A percentile compares a stretch with the other conserved stretches of the same genome.
These are phyloP conservation scores for Neotoxoptera formosana DNA, from an alignment of 1,140 invertebrate species.

Conservation along the genomic window DNA sequence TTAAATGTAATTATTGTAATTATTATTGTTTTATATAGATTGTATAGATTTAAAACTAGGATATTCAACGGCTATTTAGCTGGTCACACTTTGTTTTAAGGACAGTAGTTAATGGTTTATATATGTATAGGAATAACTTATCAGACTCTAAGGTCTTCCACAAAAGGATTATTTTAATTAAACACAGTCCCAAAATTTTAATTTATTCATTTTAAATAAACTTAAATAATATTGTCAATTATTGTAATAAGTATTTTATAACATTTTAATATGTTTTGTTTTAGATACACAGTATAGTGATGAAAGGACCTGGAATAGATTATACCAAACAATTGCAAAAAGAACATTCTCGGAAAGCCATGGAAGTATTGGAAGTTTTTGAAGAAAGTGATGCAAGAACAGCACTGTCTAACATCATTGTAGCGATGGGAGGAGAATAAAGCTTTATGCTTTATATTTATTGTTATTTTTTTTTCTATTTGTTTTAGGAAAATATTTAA, in stretches of 20 bases:
- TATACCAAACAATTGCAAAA: conserved; percentile 78
- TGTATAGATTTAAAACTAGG: background rate
- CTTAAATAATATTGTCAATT: background rate
- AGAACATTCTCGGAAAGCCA: conserved; percentile 78
- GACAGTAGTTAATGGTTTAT: background rate
- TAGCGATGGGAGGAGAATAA: conserved; percentile 71
- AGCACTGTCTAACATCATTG: conserved; percentile 80
- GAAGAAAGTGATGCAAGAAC: conserved; percentile 78
- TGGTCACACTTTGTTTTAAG: background rate
- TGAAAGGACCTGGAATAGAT: conserved; percentile 74
- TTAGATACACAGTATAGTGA: conserved; percentile 72
- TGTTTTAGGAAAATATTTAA: background rate
- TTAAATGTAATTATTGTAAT: background rate
- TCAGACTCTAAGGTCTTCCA: background rate
- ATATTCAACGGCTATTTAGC: background rate
- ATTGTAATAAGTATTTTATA: background rate
- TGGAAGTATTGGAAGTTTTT: conserved; percentile 76
- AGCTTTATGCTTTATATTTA: background rate
- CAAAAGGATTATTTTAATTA: background rate
- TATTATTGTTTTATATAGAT: background rate
- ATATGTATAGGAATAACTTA: background rate
- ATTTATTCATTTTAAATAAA: background rate
- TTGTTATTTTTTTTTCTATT: conserved; percentile 4
- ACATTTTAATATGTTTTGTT: conserved; percentile 59
- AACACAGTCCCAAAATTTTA: background rate